Base-by-base conservation (phyloP, 2,888 invertebrate species). In the Spodoptera exigua region DNA sequence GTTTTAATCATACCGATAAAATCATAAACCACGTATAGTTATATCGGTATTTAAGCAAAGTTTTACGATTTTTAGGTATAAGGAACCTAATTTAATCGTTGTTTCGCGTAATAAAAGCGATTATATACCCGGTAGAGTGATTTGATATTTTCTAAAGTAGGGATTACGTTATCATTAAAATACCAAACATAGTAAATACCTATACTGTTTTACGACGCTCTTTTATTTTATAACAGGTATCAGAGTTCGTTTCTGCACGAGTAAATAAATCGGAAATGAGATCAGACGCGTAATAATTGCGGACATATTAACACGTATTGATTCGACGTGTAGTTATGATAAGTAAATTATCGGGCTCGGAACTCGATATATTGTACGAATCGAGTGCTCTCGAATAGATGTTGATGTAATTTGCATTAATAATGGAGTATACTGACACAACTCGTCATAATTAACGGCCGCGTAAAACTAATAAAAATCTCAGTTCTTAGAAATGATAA, bases 261-360 rank as follows among this genome's bases (percentile, higher is more conserved):
- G 46, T 27, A 49, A 61, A 67, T 67, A 46, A 37, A 63, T 61
- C 61, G 11, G n/a, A 36, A 60, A 63, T 61, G 53, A 53, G 47
- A 54, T 48, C 54, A 47, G 35, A 43, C 34, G 46, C 21, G 32
- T 39, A 62, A 46, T 51, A 34, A 51, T 47, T 51, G 37, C 46
- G 49, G 16, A 35, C 56, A 21, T 45, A 36, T 54, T 41, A 37
- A 27, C 37, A 41, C 17, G 16, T 41, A 65, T 48, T 48, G 72
- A 47, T 57, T 47, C 36, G 18, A 41, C 37, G 17, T 45, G 37
- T 45, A 27, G 35, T 45, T 27, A 18, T 43, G 37, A 63, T 51
- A 44, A 46, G 41, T 47, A 58, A 58, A 53, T 67, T 40, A 71
- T 52, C 35, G 17, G 10, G 14, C 37, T 44, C 18, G 7, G 18